Percentiles rank a stretch among this genome's conserved stretches.
These are phyloP conservation scores for Ypsolopha sequella DNA, from an alignment of 2,888 invertebrate genomes.

Conservation along the genomic window DNA sequence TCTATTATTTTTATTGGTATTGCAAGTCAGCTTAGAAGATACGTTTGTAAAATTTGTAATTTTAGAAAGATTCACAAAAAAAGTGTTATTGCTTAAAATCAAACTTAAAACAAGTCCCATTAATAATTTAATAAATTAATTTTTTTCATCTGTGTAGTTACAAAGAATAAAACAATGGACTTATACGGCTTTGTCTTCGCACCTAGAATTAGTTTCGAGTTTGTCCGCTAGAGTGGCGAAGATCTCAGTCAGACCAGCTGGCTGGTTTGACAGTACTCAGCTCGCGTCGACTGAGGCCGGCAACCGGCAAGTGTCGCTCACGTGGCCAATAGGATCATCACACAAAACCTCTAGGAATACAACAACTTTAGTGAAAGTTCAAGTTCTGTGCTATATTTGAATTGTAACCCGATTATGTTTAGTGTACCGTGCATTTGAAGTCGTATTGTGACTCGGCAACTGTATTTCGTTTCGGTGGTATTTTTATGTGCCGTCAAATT, in stretches of 20 bases:
- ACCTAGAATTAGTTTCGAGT: conserved; percentile 42
- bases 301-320: conserved; percentile 33
- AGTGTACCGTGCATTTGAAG: not conserved
- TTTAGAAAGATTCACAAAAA: no score
- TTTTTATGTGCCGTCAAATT: conserved; percentile 2
- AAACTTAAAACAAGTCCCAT: no score
- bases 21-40: no score
- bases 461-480: not conserved
- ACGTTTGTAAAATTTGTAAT: no score
- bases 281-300: conserved; percentile 36
- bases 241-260: conserved; percentile 48
- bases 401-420: not conserved
- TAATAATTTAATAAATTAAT: no score
- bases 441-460: not conserved
- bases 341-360: no score
- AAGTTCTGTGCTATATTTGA: no score
- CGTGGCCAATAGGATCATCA: conserved; percentile 22
- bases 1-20: no score
- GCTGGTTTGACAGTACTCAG: conserved; percentile 46
- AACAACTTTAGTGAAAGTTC: no score
- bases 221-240: conserved; percentile 54
- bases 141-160: not conserved
- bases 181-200: conserved; percentile 5
- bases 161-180: not conserved
- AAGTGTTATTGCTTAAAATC: no score